Percentiles rank a stretch among this genome's conserved stretches.
Evolutionary conservation across 2,113 vertebrate genomes (phyloP).

Genomic region (Chiloscyllium plagiosum): DNA sequence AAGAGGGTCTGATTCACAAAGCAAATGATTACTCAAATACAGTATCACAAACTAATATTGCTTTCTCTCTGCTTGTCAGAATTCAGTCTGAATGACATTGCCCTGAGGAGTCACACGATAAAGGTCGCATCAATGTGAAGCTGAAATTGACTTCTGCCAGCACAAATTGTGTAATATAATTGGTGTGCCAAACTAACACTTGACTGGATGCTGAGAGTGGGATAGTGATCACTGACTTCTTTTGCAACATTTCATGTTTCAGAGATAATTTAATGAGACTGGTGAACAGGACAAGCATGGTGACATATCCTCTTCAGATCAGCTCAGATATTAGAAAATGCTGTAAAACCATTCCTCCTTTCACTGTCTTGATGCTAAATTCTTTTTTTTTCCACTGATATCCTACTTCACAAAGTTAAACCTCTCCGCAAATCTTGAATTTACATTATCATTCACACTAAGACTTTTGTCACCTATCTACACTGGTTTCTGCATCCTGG

Average conservation of each 20-base stretch:
- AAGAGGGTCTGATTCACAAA: not conserved
- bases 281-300: not conserved
- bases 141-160: not conserved
- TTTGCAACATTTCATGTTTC: not conserved
- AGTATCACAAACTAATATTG: not conserved
- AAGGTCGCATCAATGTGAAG: slow-evolving; percentile 1
- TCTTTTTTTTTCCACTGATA: not conserved
- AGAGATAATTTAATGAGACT: not conserved
- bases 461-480: not conserved
- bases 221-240: not conserved
- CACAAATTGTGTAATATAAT: not conserved
- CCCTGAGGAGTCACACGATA: slow-evolving; percentile 1
- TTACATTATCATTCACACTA: not conserved
- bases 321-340: not conserved
- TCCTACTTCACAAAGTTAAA: not conserved
- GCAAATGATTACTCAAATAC: not conserved
- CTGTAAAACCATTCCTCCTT: not conserved
- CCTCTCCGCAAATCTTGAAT: not conserved
- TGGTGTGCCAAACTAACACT: not conserved
- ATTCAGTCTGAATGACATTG: not conserved
- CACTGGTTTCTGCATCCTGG: not conserved
- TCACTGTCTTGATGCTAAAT: not conserved
- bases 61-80: not conserved
- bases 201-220: not conserved
- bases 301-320: not conserved